A percentile compares a stretch with the other conserved stretches of the same genome.
Conservation (phyloP, 1,140 invertebrate species). For the Hermatobates lingyangjiaoensis region DNA sequence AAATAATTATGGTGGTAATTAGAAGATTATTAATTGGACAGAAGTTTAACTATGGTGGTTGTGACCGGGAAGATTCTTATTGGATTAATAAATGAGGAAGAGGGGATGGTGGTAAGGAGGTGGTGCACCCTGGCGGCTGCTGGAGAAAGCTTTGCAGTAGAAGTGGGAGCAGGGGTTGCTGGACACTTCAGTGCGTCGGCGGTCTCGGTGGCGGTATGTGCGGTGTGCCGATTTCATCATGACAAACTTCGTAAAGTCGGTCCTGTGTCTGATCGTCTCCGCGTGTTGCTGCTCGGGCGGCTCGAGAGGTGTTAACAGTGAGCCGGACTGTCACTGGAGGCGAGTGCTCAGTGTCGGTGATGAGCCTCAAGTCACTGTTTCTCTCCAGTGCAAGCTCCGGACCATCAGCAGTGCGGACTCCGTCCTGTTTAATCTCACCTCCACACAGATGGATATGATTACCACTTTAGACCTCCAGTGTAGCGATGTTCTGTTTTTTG, state of each 20-base stretch:
- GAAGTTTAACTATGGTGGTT: too few relatives aligned
- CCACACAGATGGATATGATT: slow-evolving; percentile 40
- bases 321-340: slow-evolving; percentile 22
- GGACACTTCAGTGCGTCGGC: slow-evolving; percentile 6
- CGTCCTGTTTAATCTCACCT: slow-evolving; percentile 44
- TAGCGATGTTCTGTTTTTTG: slow-evolving; percentile 59
- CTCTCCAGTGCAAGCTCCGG: slow-evolving; percentile 45
- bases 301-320: slow-evolving; percentile 10
- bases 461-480: slow-evolving; percentile 49
- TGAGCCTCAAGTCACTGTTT: slow-evolving; percentile 30
- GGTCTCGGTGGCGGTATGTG: slow-evolving; percentile 1
- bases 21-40: too few relatives aligned
- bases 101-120: background rate
- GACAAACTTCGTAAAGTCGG: slow-evolving; percentile 7
- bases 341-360: slow-evolving; percentile 39
- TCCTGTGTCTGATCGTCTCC: background rate
- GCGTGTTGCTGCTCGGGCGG: background rate
- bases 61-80: too few relatives aligned
- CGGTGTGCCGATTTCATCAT: background rate
- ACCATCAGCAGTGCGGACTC: slow-evolving; percentile 48
- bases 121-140: slow-evolving; percentile 1
- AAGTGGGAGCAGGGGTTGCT: background rate
- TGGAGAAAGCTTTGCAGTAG: background rate
- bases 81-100: too few relatives aligned
- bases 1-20: too few relatives aligned